phyloP scores from a whole-genome alignment of 92 coral and sea anemone species.

The Pocillopora meandrina region DNA sequence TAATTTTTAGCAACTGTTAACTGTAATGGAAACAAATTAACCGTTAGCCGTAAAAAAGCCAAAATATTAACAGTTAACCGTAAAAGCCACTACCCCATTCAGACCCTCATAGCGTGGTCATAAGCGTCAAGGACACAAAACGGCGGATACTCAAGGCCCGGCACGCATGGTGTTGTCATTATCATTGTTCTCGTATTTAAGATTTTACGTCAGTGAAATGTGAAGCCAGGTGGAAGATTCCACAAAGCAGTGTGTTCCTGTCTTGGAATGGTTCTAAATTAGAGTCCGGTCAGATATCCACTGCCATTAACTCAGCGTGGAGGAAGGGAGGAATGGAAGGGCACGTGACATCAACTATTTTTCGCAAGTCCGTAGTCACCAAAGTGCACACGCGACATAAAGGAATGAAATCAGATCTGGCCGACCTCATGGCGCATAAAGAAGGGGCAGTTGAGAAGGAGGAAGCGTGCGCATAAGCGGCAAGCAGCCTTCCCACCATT shows the following conservation, averaged over 20 bases:
- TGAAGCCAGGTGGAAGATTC: too few species aligned
- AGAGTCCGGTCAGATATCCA: conserved; percentile 55
- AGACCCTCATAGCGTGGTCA: too few species aligned
- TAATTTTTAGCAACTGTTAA: too few species aligned
- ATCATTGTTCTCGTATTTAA: too few species aligned
- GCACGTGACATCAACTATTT: conserved; percentile 32
- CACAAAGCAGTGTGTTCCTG: conserved; percentile 30
- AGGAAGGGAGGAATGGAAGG: conserved; percentile 51
- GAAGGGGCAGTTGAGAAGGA: conserved; percentile 49
- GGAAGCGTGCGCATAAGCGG: conserved; percentile 23
- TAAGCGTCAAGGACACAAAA: too few species aligned
- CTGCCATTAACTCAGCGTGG: conserved; percentile 49
- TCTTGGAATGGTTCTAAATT: conserved; percentile 54
- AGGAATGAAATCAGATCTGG: conserved; percentile 36
- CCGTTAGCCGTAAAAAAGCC: too few species aligned
- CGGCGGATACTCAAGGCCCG: too few species aligned
- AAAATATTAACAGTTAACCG: too few species aligned
- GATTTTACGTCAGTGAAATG: too few species aligned
- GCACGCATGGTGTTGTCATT: too few species aligned
- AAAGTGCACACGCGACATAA: conserved; percentile 36
- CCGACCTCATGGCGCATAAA: conserved; percentile 44
- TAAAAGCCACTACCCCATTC: too few species aligned
- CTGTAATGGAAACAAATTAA: too few species aligned
- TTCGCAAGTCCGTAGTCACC: conserved; percentile 51
- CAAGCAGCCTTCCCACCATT: background rate